A percentile compares a stretch with the other conserved stretches of the same genome.
Conservation (phyloP, 2,113 vertebrate species). For the Poeciliopsis retropinna region DNA sequence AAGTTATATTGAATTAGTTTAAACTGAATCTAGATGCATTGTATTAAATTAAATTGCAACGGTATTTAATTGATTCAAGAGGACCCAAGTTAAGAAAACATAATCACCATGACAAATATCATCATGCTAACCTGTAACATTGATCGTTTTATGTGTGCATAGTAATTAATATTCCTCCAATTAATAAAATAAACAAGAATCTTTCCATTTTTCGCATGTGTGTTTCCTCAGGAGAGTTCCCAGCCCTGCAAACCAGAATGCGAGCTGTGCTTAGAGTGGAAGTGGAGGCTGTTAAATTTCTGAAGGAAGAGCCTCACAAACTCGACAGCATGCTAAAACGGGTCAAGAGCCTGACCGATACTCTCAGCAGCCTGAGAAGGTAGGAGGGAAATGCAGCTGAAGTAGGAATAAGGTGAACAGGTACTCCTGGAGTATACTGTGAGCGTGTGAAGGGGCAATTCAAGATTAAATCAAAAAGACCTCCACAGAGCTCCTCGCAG, state of each 20-base stretch:
- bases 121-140: neutral
- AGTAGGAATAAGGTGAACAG: conserved; percentile 9
- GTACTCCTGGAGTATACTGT: neutral
- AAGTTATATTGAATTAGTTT: too few relatives aligned
- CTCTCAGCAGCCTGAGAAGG: conserved; percentile 88
- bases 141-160: neutral
- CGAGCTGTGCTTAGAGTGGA: conserved; percentile 90
- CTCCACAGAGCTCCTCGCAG: conserved; percentile 16
- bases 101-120: neutral
- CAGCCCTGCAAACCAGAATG: conserved; percentile 90
- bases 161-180: neutral
- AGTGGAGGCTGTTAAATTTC: conserved; percentile 94
- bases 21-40: neutral
- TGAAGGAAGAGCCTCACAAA: conserved; percentile 97
- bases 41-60: neutral
- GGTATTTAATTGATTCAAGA: too few relatives aligned
- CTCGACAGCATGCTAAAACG: conserved; percentile 94
- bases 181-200: neutral
- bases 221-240: conserved; percentile 87
- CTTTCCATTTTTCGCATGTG: neutral
- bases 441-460: conserved; percentile 19
- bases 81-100: too few relatives aligned
- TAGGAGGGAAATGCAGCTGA: conserved; percentile 57
- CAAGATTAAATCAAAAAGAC: conserved; percentile 56
- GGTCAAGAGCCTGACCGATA: conserved; percentile 89